Evolutionary conservation across 2,113 vertebrate genomes (phyloP).

Genomic region (Myotis lucifugus): DNA sequence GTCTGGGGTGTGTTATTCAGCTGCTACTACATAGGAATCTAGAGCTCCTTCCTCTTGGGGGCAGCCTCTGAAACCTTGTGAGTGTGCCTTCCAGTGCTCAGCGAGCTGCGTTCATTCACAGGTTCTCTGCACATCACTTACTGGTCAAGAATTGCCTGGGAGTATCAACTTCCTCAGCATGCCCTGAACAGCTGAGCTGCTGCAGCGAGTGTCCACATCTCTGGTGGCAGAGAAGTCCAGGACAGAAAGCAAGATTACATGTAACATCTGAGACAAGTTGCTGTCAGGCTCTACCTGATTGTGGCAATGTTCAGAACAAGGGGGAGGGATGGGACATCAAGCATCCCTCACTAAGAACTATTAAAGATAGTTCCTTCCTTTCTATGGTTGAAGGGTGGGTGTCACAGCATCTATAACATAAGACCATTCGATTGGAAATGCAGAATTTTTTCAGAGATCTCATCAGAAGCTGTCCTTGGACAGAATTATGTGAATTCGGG

Average conservation of each 20-base stretch:
- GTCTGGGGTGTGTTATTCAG: background rate
- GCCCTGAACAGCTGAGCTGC: background rate
- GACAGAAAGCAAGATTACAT: background rate
- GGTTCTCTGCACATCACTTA: too few relatives aligned
- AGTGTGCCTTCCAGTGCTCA: background rate
- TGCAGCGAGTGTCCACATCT: background rate
- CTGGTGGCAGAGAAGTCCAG: background rate
- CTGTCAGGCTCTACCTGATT: background rate
- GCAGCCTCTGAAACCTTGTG: background rate
- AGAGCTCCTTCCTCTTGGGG: background rate
- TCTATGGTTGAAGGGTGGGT: background rate
- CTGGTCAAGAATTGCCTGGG: background rate
- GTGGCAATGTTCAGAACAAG: background rate
- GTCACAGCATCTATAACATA: background rate
- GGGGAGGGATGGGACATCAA: background rate
- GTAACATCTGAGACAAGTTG: background rate
- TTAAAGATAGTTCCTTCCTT: background rate
- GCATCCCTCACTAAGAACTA: background rate
- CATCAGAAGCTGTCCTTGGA: background rate
- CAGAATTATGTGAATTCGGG: background rate
- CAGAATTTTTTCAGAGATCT: background rate
- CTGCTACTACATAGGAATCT: background rate
- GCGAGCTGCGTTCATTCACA: accelerated
- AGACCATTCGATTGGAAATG: background rate
- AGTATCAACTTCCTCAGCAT: background rate